These are phyloP conservation scores for Parochlus steinenii DNA, from an alignment of 2,888 invertebrate genomes.

Conservation along the genomic window DNA sequence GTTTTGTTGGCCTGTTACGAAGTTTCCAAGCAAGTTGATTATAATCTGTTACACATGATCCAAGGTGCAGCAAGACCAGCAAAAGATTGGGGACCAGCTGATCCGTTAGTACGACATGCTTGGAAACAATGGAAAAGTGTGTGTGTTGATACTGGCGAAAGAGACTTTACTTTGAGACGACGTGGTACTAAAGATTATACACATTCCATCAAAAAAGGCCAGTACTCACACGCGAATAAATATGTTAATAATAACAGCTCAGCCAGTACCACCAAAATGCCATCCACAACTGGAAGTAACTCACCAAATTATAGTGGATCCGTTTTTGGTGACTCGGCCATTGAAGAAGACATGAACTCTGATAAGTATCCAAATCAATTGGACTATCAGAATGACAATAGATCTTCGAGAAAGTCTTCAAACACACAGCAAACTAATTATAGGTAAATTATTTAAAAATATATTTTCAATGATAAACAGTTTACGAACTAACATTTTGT, in stretches of 20 bases:
- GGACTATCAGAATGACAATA: constrained; percentile 22
- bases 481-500: no score
- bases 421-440: not conserved
- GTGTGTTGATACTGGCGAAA: constrained; percentile 29
- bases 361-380: constrained; percentile 29
- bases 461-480: no score
- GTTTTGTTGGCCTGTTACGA: constrained; percentile 25
- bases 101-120: constrained; percentile 29
- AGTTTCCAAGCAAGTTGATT: constrained; percentile 30
- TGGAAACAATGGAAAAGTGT: constrained; percentile 32
- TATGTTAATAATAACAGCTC: constrained; percentile 13
- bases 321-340: constrained; percentile 31
- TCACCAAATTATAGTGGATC: constrained; percentile 31
- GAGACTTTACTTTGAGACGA: constrained; percentile 28
- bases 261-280: constrained; percentile 21
- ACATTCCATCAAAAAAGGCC: constrained; percentile 30
- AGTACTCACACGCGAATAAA: constrained; percentile 23
- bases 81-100: constrained; percentile 32
- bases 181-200: constrained; percentile 31
- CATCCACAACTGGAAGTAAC: constrained; percentile 28
- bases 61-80: constrained; percentile 30
- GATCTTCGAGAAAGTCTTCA: constrained; percentile 3
- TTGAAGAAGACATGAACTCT: constrained; percentile 30
- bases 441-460: no score
- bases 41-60: constrained; percentile 31